Evolutionary conservation across 2,797 vertebrate genomes (phyloP), one percentile per base, ranked within the genome.

Genomic region (Eupleurogrammus muticus): DNA sequence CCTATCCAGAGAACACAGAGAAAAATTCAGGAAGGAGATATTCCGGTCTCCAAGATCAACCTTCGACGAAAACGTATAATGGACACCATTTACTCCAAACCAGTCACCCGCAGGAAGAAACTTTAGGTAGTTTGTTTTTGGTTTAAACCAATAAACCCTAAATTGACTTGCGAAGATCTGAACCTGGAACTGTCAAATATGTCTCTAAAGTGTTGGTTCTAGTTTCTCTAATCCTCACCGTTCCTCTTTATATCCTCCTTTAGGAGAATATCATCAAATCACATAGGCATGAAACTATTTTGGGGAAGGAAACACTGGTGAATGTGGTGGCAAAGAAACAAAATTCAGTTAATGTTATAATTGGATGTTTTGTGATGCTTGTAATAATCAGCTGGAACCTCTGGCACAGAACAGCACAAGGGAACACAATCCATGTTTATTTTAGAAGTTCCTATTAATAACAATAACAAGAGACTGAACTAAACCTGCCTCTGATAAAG

Each of bases 31-130:
- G 93, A 94, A 0, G 85, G 24, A 0, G 86, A 84, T 1, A 79
- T 40, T 1, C 66, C 77, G 1, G 61, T 91, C 24, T 90, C 91
- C 0, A 91, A 86, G 81, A 93, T 90, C 81, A 91, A 89, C 82
- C 81, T 93, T 10, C 90, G 95, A 13, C 95, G 91, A 73, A 98
- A 93, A 81, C 96, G 95, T 70, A 91, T 96, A 54, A 88, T 94
- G 67, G 95, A 94, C 35, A 78, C 91, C 9, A 93, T 94, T 85
- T 97, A 96, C 78, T 94, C 95, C 70, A 98, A 97, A 82, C 97
- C 96, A 2, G 92, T 97, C 77, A 95, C 96, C 3, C 93, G 95
- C 80, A 94, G 97, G 87, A 99, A 96, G 94, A 97, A 96, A 88
- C 92, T 97, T 56, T 99, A 93, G 59, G 70, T 34, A 56, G 65